These are phyloP conservation scores for Morphnarchus princeps DNA, from an alignment of 2,113 vertebrate genomes.

Conservation along the genomic window DNA sequence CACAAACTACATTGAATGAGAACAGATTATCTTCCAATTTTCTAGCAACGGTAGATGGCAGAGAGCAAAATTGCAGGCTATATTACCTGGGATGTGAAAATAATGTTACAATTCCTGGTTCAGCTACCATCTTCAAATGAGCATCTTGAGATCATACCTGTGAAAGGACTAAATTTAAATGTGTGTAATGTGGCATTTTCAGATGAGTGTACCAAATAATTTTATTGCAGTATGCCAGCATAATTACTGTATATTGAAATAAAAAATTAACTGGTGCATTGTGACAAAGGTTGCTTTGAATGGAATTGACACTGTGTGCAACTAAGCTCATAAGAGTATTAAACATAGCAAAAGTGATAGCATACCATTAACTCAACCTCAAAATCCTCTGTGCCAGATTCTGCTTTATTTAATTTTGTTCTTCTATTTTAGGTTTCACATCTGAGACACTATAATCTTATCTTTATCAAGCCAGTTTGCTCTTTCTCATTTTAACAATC, in stretches of 20 bases:
- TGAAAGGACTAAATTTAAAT: neutral
- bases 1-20: neutral
- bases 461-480: conserved; percentile 48
- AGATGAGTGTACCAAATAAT: neutral
- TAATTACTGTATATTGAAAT: conserved; percentile 5
- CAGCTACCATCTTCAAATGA: neutral
- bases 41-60: neutral
- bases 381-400: neutral
- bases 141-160: neutral
- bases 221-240: neutral
- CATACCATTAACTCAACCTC: conserved; percentile 1
- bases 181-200: neutral
- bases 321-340: neutral
- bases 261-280: neutral
- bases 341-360: neutral
- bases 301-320: neutral
- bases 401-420: conserved; percentile 42
- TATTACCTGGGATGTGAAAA: neutral
- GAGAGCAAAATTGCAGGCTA: neutral
- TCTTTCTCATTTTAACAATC: conserved; percentile 22
- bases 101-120: neutral
- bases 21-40: neutral
- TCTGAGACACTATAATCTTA: conserved; percentile 25
- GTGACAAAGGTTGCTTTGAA: neutral
- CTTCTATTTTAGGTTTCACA: conserved; percentile 39